phyloP scores from a whole-genome alignment of 92 coral and sea anemone genomes.

The Heteractis magnifica region DNA sequence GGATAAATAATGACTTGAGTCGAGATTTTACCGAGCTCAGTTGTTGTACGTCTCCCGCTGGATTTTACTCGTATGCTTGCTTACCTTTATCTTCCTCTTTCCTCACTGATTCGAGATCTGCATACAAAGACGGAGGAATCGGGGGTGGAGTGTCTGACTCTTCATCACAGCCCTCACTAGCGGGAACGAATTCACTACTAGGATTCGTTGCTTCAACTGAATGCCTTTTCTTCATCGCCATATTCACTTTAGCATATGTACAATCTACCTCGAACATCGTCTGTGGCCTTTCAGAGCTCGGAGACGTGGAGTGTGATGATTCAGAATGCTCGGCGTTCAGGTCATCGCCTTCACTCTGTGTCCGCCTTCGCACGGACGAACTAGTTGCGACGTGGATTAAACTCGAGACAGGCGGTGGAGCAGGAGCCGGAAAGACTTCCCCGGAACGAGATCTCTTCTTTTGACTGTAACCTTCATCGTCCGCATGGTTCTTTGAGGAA shows the following conservation, averaged over 20 bases:
- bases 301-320: neutral
- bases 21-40: too few species aligned
- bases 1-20: too few species aligned
- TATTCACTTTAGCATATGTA: conserved; percentile 61
- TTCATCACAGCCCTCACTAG: conserved; percentile 10
- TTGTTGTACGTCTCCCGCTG: too few species aligned
- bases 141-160: conserved; percentile 55
- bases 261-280: conserved; percentile 26
- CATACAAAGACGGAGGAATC: conserved; percentile 53
- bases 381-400: conserved; percentile 9
- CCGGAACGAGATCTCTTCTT: conserved; percentile 19
- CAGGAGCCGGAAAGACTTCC: conserved; percentile 13
- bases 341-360: conserved; percentile 21
- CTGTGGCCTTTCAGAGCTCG: neutral
- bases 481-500: neutral
- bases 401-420: conserved; percentile 19
- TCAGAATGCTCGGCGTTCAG: neutral
- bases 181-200: neutral
- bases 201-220: neutral
- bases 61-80: neutral
- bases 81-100: neutral
- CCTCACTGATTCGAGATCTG: conserved; percentile 17
- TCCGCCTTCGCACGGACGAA: conserved; percentile 5
- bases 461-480: neutral
- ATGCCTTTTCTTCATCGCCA: conserved; percentile 33